Conservation (phyloP, 2,888 invertebrate species). For the Rapana venosa region DNA sequence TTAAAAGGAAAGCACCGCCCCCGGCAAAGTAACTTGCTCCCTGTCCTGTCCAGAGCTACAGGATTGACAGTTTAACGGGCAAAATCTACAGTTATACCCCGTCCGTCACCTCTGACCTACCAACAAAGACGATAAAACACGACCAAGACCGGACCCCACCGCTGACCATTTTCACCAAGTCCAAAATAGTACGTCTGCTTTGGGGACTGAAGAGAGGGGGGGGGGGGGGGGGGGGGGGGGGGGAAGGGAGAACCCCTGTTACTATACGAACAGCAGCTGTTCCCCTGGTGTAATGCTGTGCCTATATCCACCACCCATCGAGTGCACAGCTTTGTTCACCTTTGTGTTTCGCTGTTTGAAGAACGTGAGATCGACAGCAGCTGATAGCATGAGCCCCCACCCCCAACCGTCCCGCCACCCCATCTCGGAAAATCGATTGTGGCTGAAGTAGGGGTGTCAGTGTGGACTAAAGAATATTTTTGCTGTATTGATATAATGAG, state of each 20-base stretch:
- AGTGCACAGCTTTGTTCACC: slow-evolving; percentile 6
- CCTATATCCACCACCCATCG: not conserved
- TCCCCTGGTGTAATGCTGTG: not conserved
- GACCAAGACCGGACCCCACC: not conserved
- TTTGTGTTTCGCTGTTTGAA: not conserved
- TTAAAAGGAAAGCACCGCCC: no score
- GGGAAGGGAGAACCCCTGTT: not conserved
- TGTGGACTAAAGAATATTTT: not conserved
- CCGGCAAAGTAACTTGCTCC: no score
- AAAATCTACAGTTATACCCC: not conserved
- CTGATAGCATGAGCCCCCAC: not conserved
- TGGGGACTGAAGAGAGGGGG: not conserved
- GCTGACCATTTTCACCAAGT: not conserved
- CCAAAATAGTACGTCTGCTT: slow-evolving; percentile 2
- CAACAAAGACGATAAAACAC: slow-evolving; percentile 25
- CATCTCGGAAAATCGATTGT: not conserved
- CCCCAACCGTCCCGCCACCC: not conserved
- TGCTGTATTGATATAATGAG: not conserved
- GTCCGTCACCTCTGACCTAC: not conserved
- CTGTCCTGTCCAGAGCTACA: not conserved
- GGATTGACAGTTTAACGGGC: not conserved
- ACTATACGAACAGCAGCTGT: slow-evolving; percentile 18
- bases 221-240: not conserved
- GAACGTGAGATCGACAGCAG: slow-evolving; percentile 13
- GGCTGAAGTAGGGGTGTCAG: not conserved